Conservation (phyloP, 2,888 invertebrate species). For the Gastrophysa polygoni region DNA sequence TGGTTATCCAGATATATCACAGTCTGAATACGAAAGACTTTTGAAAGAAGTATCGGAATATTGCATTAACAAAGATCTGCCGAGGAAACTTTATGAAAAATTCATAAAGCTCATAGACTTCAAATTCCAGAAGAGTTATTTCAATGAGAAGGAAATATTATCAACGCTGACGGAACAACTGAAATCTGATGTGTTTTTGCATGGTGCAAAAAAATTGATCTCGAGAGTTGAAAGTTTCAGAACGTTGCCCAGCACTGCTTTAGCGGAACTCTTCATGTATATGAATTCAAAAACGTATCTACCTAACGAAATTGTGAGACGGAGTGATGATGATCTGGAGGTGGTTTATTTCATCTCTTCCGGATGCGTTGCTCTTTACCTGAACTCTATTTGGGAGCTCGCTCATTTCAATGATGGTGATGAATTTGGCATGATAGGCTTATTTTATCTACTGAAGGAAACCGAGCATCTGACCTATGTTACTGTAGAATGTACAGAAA, state of each 20-base stretch:
- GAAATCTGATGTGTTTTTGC: constrained; percentile 21
- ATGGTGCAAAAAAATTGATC: constrained; percentile 24
- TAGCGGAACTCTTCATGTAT: constrained; percentile 21
- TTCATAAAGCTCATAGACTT: constrained; percentile 18
- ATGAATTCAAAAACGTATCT: constrained; percentile 19
- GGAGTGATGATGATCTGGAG: constrained; percentile 15
- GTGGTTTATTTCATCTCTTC: constrained; percentile 20
- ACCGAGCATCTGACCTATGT: not conserved
- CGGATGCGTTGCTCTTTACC: constrained; percentile 24
- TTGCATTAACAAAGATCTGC: not conserved
- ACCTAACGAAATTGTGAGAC: constrained; percentile 21
- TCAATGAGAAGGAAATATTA: constrained; percentile 28
- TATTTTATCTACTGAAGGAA: not conserved
- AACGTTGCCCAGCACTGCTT: constrained; percentile 19
- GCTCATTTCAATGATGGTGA: constrained; percentile 24
- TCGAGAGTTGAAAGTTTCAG: constrained; percentile 23
- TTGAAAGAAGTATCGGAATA: not conserved
- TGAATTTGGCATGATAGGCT: constrained; percentile 5
- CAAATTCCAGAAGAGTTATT: constrained; percentile 28
- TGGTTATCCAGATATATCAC: not conserved
- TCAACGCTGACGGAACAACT: constrained; percentile 21
- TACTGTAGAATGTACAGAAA: not conserved
- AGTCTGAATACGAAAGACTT: constrained; percentile 1
- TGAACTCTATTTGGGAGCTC: constrained; percentile 17
- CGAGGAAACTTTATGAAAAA: not conserved